Evolutionary conservation across 2,113 vertebrate species (phyloP).

Genomic region (Syrrhaptes paradoxus): DNA sequence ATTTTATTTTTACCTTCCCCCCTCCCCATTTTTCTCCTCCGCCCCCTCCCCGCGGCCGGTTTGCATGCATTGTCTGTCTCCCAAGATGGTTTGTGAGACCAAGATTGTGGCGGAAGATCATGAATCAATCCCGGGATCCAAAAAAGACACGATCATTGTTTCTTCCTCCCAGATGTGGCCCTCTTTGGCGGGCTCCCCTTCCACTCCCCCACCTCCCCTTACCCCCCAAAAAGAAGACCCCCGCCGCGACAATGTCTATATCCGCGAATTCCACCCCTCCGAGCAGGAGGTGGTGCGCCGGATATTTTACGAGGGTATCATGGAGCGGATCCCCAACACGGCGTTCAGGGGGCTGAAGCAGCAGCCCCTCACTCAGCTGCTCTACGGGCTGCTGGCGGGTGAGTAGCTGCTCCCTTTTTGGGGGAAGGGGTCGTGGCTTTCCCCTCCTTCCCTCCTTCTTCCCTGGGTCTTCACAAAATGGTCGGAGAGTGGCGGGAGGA

Average conservation of each 20-base stretch:
- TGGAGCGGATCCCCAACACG: conserved; percentile 95
- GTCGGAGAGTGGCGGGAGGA: background rate
- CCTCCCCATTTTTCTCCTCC: too few relatives aligned
- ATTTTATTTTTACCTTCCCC: too few relatives aligned
- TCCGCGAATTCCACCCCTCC: conserved; percentile 88
- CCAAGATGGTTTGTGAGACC: conserved; percentile 98
- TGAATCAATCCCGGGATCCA: conserved; percentile 87
- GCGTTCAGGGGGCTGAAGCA: conserved; percentile 90
- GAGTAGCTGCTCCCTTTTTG: conserved; percentile 67
- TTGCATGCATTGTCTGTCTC: conserved; percentile 93
- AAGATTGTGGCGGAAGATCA: conserved; percentile 96
- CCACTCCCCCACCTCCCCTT: conserved; percentile 17
- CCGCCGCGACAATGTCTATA: conserved; percentile 80
- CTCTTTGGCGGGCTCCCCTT: conserved; percentile 66
- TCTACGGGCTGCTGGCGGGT: conserved; percentile 90
- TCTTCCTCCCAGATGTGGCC: conserved; percentile 87
- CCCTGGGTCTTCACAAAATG: background rate
- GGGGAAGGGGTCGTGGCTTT: background rate
- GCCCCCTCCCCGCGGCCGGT: too few relatives aligned
- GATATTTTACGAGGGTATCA: conserved; percentile 95
- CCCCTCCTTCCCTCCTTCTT: background rate
- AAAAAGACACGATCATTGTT: conserved; percentile 86
- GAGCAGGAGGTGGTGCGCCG: conserved; percentile 89
- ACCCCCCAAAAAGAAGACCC: conserved; percentile 71
- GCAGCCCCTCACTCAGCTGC: conserved; percentile 86